These are phyloP conservation scores for Plemyria rubiginata DNA, from an alignment of 2,888 invertebrate species.

Conservation along the genomic window DNA sequence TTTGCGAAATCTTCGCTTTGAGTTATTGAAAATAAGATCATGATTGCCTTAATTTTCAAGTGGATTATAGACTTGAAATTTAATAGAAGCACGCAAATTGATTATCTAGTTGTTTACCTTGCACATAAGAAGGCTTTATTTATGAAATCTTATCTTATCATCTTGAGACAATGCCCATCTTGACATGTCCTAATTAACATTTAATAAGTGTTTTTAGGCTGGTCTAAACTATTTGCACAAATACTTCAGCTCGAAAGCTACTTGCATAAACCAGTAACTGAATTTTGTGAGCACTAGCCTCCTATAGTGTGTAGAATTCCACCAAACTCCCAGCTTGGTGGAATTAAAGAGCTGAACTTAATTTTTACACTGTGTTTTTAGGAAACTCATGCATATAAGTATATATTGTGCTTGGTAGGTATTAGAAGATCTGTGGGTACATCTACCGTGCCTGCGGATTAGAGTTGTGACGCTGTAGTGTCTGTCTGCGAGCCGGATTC, in stretches of 20 bases:
- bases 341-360: too few species aligned
- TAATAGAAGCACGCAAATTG: conserved; percentile 10
- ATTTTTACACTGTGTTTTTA: not conserved
- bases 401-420: too few species aligned
- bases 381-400: too few species aligned
- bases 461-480: not conserved
- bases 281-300: not conserved
- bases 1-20: not conserved
- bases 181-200: conserved; percentile 34
- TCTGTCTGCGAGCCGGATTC: not conserved
- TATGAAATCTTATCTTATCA: conserved; percentile 30
- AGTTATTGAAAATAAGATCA: not conserved
- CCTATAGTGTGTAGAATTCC: not conserved
- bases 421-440: too few species aligned
- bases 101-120: conserved; percentile 25
- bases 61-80: conserved; percentile 4
- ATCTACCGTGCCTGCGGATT: not conserved
- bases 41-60: not conserved
- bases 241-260: not conserved
- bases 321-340: not conserved
- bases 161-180: conserved; percentile 30
- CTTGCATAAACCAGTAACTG: too few species aligned
- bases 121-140: conserved; percentile 28
- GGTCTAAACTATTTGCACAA: conserved; percentile 10
- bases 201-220: conserved; percentile 16